These are phyloP conservation scores for Gryon sp. DNA, from an alignment of 1,140 invertebrate species.

Conservation along the genomic window DNA sequence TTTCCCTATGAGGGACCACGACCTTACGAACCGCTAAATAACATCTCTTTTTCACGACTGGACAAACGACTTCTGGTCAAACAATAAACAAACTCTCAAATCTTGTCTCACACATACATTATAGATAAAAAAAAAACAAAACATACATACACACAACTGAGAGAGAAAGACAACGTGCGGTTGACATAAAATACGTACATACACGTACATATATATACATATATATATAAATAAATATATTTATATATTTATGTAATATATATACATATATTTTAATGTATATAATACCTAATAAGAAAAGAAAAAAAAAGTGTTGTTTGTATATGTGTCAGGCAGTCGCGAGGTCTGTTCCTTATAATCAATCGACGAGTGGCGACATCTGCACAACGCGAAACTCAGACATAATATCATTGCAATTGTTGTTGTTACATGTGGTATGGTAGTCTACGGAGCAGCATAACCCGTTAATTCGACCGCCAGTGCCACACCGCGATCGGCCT, in stretches of 20 bases:
- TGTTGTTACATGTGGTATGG: conserved; percentile 75
- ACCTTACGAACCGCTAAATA: conserved; percentile 29
- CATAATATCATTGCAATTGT: conserved; percentile 71
- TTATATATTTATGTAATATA: conserved; percentile 70
- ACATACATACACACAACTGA: conserved; percentile 10
- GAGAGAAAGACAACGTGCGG: neutral
- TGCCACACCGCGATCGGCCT: conserved; percentile 11
- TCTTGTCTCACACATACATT: neutral
- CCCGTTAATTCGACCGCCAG: conserved; percentile 73
- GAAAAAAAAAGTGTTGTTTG: conserved; percentile 79
- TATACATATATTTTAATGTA: conserved; percentile 76
- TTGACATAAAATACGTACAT: neutral
- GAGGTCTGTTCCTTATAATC: conserved; percentile 68
- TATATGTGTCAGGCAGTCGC: conserved; percentile 77
- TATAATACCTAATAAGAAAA: conserved; percentile 70
- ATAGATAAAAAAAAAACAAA: conserved; percentile 7
- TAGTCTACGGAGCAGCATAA: conserved; percentile 76
- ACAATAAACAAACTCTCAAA: conserved; percentile 9
- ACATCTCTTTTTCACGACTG: no score
- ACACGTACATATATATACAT: conserved; percentile 64
- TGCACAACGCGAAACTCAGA: conserved; percentile 65
- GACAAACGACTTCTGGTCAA: conserved; percentile 1
- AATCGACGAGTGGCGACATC: conserved; percentile 64
- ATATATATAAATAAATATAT: conserved; percentile 59
- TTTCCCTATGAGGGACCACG: conserved; percentile 24